Base-by-base conservation (phyloP, 2,113 vertebrate genomes). In the Electrona antarctica region DNA sequence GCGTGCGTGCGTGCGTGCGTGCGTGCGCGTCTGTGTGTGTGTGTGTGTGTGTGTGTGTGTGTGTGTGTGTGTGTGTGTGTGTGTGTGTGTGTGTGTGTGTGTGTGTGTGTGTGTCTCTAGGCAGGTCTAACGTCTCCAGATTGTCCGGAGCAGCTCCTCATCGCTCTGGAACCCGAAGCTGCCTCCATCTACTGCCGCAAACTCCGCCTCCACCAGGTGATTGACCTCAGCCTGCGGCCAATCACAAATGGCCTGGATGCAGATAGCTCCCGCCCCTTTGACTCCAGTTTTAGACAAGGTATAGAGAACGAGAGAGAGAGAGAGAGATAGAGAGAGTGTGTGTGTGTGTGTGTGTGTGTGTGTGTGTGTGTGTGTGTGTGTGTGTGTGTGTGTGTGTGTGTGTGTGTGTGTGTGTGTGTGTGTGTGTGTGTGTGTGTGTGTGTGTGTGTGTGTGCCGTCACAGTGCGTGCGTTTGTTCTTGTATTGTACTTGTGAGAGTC, bases 161-260 rank as follows among this genome's bases (percentile, higher is more conserved):
- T 99, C 0, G 97, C 97, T 0, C 92, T 99, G 64, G 97, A 99
- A 79, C 97, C 97, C 0, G 97, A 99, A 82, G 97, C 97, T 0
- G 97, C 97, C 1, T 98, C 97, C 50, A 97, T 99, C 14, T 99
- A 99, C 82, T 98, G 97, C 83, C 88, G 97, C 0, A 99, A 98
- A 71, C 95, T 99, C 52, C 95, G 95, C 12, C 94, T 97, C 66
- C 95, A 98, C 86, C 97, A 98, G 76, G 93, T 98, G 79, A 90
- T 95, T 2, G 96, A 98, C 82, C 94, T 99, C 60, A 97, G 96
- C 87, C 73, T 89, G 82, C 93, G 91, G 48, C 89, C 91, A 51
- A 74, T 92, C 0, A 83, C 90, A n/a, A 89, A 91, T 0, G 92
- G 95, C 71, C 75, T 93, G 0, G 91, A 94, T 0, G 8, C 84